Conservation (phyloP, 2,113 vertebrate genomes). For the Anguilla rostrata region DNA sequence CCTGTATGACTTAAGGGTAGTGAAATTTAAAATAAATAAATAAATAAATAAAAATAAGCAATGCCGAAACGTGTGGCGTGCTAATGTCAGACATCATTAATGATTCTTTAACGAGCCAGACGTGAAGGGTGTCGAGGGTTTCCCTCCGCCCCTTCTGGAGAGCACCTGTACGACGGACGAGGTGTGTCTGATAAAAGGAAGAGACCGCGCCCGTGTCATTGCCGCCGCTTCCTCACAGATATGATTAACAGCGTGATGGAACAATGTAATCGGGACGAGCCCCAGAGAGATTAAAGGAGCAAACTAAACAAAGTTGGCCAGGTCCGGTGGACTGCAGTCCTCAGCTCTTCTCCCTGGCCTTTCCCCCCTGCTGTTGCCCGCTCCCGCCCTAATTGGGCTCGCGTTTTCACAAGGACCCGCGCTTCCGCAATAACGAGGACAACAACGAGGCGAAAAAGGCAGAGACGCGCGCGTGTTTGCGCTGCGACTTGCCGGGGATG, state of each 20-base stretch:
- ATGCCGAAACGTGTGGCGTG: too few relatives aligned
- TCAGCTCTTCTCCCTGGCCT: conserved; percentile 41
- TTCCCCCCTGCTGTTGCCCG: conserved; percentile 16
- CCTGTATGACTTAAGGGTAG: background rate
- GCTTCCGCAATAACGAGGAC: conserved; percentile 10
- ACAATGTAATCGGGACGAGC: conserved; percentile 39
- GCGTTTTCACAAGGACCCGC: conserved; percentile 29
- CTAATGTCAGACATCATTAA: too few relatives aligned
- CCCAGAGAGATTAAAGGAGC: conserved; percentile 38
- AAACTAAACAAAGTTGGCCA: conserved; percentile 31
- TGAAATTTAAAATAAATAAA: background rate
- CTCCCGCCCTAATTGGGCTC: conserved; percentile 41
- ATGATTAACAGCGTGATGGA: conserved; percentile 34
- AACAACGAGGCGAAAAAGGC: background rate
- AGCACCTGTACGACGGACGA: background rate
- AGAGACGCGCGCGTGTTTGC: background rate
- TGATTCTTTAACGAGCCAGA: background rate
- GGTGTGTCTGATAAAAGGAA: background rate
- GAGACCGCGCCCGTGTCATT: background rate
- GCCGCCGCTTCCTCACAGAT: conserved; percentile 4
- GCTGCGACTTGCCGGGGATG: background rate
- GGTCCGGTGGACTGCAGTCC: conserved; percentile 20
- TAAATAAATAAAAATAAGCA: background rate
- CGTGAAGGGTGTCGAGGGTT: background rate
- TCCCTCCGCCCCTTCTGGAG: background rate